Evolutionary conservation across 2,113 vertebrate species (phyloP).

Genomic region (Heterochromis multidens): DNA sequence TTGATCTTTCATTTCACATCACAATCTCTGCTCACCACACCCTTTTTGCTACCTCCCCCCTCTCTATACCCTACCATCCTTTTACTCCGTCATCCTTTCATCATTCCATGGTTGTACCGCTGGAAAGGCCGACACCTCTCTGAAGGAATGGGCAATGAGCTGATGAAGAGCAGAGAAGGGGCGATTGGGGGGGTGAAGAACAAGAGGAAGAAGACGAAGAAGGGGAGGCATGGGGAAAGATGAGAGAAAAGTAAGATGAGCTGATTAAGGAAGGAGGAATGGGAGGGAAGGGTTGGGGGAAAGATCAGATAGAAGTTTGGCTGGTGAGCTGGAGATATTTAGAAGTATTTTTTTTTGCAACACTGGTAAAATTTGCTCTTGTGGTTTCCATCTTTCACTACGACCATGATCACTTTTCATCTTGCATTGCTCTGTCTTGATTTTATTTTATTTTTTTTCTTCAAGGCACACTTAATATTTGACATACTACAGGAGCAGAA

Average conservation of each 20-base stretch:
- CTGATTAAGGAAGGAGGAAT: background rate
- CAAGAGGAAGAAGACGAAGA: background rate
- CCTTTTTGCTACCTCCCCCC: slow-evolving; percentile 5
- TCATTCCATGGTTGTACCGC: slow-evolving; percentile 39
- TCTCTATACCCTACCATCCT: slow-evolving; percentile 1
- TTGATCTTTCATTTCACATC: slow-evolving; percentile 66
- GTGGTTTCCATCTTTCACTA: background rate
- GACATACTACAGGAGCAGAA: background rate
- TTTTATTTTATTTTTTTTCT: background rate
- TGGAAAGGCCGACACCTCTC: slow-evolving; percentile 44
- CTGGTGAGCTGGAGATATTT: background rate
- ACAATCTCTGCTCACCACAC: slow-evolving; percentile 54
- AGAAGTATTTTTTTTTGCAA: background rate
- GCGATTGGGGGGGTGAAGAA: background rate
- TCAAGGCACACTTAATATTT: background rate
- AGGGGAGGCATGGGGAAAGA: background rate
- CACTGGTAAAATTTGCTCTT: background rate
- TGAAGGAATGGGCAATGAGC: slow-evolving; percentile 63
- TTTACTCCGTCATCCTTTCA: slow-evolving; percentile 54
- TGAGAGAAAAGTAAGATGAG: background rate
- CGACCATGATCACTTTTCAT: background rate
- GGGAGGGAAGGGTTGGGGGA: background rate
- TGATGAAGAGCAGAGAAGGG: slow-evolving; percentile 17
- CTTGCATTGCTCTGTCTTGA: background rate
- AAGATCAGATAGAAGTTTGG: background rate